Conservation (phyloP, 2,888 invertebrate genomes). For the Sarcophaga variegata region DNA sequence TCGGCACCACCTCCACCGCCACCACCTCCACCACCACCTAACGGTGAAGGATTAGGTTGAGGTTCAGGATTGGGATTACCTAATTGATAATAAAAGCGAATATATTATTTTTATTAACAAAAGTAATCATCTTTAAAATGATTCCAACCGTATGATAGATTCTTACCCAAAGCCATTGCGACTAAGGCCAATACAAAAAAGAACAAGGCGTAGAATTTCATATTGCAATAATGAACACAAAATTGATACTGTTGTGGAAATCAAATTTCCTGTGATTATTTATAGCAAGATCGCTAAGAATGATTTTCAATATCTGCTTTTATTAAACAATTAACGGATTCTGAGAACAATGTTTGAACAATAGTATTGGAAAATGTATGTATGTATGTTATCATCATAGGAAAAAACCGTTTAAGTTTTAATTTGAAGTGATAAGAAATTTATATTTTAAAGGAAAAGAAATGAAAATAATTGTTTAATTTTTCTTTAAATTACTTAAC, state of each 20-base stretch:
- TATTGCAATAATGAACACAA: conserved; percentile 6
- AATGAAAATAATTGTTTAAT: too few species aligned
- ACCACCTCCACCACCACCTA: conserved; percentile 63
- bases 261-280: not conserved
- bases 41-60: conserved; percentile 56
- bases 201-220: conserved; percentile 60
- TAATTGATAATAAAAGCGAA: not conserved
- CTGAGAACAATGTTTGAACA: too few species aligned
- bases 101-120: not conserved
- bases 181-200: conserved; percentile 50
- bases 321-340: too few species aligned
- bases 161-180: conserved; percentile 54
- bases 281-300: not conserved
- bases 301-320: too few species aligned
- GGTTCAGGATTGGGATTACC: conserved; percentile 48
- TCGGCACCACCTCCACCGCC: conserved; percentile 51
- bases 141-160: not conserved
- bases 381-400: too few species aligned
- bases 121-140: too few species aligned
- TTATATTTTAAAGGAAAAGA: too few species aligned
- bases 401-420: too few species aligned
- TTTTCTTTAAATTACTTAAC: too few species aligned
- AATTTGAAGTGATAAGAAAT: too few species aligned
- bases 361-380: too few species aligned
- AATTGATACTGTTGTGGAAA: conserved; percentile 9